Conservation (phyloP, 2,888 invertebrate genomes). For the Lithophane socia region DNA sequence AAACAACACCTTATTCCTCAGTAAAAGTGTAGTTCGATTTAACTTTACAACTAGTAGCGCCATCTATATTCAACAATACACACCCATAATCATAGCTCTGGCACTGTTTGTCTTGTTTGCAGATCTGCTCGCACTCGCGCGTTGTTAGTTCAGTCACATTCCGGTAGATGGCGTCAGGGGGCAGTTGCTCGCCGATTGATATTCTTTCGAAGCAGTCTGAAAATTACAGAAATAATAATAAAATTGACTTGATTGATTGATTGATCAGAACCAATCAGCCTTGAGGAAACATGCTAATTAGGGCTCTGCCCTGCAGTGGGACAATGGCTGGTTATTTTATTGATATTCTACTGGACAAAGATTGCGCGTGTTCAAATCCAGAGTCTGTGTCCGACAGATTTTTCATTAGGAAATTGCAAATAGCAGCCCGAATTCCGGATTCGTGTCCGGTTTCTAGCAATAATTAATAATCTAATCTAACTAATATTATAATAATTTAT, state of each 20-base stretch:
- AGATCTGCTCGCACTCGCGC: constrained; percentile 91
- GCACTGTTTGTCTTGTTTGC: constrained; percentile 91
- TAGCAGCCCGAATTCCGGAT: background rate
- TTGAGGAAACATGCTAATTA: background rate
- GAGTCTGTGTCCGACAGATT: background rate
- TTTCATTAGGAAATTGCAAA: too few species aligned
- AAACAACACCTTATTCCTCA: too few species aligned
- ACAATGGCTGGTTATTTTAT: background rate
- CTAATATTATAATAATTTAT: too few species aligned
- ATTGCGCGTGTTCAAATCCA: background rate
- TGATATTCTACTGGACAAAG: background rate
- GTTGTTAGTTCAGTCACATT: constrained; percentile 91
- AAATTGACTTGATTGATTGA: background rate
- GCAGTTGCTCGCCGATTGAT: constrained; percentile 91
- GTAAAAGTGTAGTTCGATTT: too few species aligned
- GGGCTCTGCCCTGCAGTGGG: background rate
- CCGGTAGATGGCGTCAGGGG: constrained; percentile 90
- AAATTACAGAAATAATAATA: constrained; percentile 53
- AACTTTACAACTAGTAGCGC: constrained; percentile 49
- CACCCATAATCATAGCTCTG: constrained; percentile 92
- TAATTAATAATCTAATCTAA: too few species aligned
- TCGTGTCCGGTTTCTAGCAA: too few species aligned
- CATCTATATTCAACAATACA: constrained; percentile 72
- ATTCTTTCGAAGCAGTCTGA: constrained; percentile 92
- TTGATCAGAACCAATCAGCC: background rate